Evolutionary conservation across 2,113 vertebrate genomes (phyloP).

Genomic region (Sylvicapra grimmia): DNA sequence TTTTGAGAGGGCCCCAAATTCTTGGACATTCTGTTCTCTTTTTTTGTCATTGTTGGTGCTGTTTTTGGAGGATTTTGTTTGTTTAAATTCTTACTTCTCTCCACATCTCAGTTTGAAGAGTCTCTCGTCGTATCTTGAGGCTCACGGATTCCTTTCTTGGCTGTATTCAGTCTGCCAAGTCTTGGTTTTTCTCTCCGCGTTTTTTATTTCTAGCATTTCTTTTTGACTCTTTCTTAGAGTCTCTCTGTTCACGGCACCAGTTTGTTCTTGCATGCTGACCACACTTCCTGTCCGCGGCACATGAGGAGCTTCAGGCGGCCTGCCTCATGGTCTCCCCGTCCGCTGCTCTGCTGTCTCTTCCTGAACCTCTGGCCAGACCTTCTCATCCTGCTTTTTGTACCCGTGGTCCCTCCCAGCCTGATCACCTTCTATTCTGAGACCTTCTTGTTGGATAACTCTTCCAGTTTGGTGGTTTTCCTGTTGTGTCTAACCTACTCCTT

Average conservation of each 20-base stretch:
- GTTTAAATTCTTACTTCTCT: background rate
- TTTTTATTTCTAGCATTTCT: background rate
- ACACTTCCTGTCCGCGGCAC: rapidly evolving
- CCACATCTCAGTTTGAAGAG: background rate
- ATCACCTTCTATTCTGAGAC: background rate
- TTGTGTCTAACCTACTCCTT: background rate
- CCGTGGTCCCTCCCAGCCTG: background rate
- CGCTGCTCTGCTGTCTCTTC: rapidly evolving
- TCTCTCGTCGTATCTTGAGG: background rate
- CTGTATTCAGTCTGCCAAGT: background rate
- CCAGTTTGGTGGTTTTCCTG: background rate
- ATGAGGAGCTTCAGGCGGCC: rapidly evolving
- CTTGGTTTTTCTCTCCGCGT: background rate
- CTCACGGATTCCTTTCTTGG: background rate
- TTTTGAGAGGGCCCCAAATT: background rate
- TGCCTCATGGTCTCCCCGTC: background rate
- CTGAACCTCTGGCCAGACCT: background rate
- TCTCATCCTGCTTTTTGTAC: background rate
- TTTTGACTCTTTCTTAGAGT: background rate
- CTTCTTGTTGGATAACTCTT: background rate
- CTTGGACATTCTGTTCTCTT: background rate
- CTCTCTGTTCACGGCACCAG: background rate
- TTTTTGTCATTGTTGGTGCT: background rate
- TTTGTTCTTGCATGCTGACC: background rate
- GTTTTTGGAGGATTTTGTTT: background rate